phyloP scores from a whole-genome alignment of 2,888 invertebrate genomes.

The Melikaiella ostensackeni region DNA sequence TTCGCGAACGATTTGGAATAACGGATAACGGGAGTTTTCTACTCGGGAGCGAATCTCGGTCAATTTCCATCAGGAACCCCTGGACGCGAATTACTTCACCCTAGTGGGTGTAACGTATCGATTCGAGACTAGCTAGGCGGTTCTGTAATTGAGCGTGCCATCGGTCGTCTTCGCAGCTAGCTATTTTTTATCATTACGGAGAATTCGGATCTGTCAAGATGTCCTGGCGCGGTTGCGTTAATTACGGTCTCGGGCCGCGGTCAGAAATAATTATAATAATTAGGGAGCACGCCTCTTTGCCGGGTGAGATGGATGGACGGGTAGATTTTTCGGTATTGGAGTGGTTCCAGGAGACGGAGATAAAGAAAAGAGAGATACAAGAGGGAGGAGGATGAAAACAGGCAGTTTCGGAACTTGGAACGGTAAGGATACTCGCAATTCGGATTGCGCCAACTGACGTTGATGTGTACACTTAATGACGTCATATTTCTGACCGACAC shows the following conservation, averaged over 20 bases:
- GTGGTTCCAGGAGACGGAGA: conserved; percentile 50
- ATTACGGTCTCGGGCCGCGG: conserved; percentile 71
- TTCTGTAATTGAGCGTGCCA: conserved; percentile 59
- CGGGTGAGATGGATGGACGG: conserved; percentile 69
- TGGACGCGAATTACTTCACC: conserved; percentile 33
- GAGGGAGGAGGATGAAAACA: conserved; percentile 43
- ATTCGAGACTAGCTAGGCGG: background rate
- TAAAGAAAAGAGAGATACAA: conserved; percentile 48
- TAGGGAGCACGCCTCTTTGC: conserved; percentile 67
- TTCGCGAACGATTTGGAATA: conserved; percentile 4
- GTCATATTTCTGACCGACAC: too few relatives aligned
- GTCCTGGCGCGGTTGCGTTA: conserved; percentile 73
- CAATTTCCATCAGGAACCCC: conserved; percentile 34
- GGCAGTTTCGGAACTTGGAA: background rate
- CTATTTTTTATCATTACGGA: conserved; percentile 74
- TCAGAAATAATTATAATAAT: conserved; percentile 76
- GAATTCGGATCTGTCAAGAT: conserved; percentile 76
- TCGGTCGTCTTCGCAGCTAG: conserved; percentile 49
- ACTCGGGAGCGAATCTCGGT: background rate
- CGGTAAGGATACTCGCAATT: conserved; percentile 11
- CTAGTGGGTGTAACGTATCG: conserved; percentile 19
- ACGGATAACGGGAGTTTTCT: conserved; percentile 17
- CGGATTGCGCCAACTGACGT: conserved; percentile 8
- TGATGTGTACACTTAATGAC: conserved; percentile 24
- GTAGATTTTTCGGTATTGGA: conserved; percentile 63